These are phyloP conservation scores for Adelphocoris suturalis DNA, from an alignment of 2,888 invertebrate species.

Conservation along the genomic window DNA sequence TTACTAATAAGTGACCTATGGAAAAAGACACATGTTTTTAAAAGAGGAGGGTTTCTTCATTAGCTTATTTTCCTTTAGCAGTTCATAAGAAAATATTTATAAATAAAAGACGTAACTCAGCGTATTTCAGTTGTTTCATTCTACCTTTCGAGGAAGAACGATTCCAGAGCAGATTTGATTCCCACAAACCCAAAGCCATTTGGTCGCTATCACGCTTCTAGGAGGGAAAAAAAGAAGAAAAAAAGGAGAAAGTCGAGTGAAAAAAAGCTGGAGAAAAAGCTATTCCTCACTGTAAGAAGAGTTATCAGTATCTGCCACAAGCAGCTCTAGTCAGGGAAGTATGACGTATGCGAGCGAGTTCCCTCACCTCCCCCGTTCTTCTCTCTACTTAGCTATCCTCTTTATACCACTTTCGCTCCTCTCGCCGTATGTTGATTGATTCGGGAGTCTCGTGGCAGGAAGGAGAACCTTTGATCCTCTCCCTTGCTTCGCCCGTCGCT, in stretches of 20 bases:
- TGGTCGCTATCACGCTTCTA: neutral
- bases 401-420: neutral
- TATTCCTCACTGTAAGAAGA: slow-evolving; percentile 37
- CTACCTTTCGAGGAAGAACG: too few species aligned
- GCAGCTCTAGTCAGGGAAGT: slow-evolving; percentile 46
- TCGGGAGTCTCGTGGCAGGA: slow-evolving; percentile 34
- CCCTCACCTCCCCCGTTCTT: neutral
- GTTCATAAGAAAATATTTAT: too few species aligned
- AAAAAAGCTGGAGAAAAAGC: neutral
- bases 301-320: slow-evolving; percentile 62
- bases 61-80: too few species aligned
- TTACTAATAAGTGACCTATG: too few species aligned
- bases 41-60: too few species aligned
- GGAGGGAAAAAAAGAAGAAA: neutral
- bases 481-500: neutral
- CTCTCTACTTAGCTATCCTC: slow-evolving; percentile 9
- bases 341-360: slow-evolving; percentile 53
- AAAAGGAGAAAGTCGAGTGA: neutral
- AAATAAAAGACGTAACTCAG: too few species aligned
- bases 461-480: slow-evolving; percentile 40
- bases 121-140: too few species aligned
- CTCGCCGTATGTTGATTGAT: slow-evolving; percentile 49
- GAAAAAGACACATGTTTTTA: too few species aligned
- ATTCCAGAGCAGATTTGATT: too few species aligned
- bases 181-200: neutral